Evolutionary conservation across 2,888 invertebrate genomes (phyloP), one percentile per base, ranked within the genome.

Genomic region (Mechanitis messenoides): DNA sequence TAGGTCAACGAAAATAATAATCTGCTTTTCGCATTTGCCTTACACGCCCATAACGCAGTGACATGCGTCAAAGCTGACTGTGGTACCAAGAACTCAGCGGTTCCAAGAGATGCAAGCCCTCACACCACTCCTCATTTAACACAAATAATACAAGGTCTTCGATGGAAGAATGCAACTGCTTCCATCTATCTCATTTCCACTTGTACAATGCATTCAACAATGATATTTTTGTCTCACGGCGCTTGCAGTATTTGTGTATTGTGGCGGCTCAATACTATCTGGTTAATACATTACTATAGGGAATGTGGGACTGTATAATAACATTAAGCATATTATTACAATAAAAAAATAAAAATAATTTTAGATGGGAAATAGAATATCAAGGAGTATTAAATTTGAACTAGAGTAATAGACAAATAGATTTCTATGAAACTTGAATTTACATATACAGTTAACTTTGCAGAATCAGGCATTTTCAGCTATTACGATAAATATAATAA

Each of bases 1-100:
- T 50, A 28, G 31, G 50, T 50, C 31, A 50, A 50, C 7, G 28
- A 50, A 50, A 20, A 20, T 5, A 47, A 20, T 28, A 20, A 47
- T 31, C 31, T 50, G 45, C 42, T 31, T 53, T 55, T 62, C 55
- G 45, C 56, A 56, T 45, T 56, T 58, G 65, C 58, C 63, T 68
- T 65, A 78, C 82, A 87, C 86, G 87, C 73, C 83, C 81, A 79
- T 77, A 82, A 83, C 83, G 87, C 88, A 84, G 82, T 87, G 86
- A 88, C 88, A 87, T 88, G 88, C 89, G 89, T 89, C 89, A 88
- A 86, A 78, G 76, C 73, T 79, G 82, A 80, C 79, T 76, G 74
- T 61, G 80, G 79, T 81, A 89, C 86, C 80, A 85, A 85, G 81
- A 67, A 57, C 67, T 65, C 88, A 89, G 81, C 72, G 62, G 56